phyloP scores from a whole-genome alignment of 1,140 invertebrate genomes.

The Aporrectodea caliginosa region DNA sequence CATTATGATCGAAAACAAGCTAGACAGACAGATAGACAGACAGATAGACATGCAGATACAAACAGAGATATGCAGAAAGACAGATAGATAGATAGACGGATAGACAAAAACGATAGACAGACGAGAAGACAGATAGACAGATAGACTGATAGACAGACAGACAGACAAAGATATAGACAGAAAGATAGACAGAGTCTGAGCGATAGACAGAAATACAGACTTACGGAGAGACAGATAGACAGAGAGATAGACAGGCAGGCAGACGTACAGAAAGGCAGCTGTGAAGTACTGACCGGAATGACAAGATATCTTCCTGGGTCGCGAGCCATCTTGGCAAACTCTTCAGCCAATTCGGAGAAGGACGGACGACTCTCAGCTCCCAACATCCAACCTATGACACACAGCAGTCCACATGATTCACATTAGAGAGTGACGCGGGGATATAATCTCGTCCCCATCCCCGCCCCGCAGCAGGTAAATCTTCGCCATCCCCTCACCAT shows the following conservation, averaged over 20 bases:
- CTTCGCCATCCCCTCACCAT: too few relatives aligned
- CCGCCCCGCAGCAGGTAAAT: too few relatives aligned
- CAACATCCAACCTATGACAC: slow-evolving; percentile 81
- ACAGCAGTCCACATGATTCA: too few relatives aligned
- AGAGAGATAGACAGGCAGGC: slow-evolving; percentile 5
- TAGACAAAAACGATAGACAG: too few relatives aligned
- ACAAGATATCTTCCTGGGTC: slow-evolving; percentile 92
- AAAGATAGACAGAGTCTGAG: slow-evolving; percentile 25
- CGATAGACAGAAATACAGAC: slow-evolving; percentile 13
- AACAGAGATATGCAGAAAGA: too few relatives aligned
- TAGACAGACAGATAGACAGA: too few relatives aligned
- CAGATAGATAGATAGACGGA: too few relatives aligned
- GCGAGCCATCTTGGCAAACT: slow-evolving; percentile 91
- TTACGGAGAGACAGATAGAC: slow-evolving; percentile 18
- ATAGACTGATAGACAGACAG: slow-evolving; percentile 12
- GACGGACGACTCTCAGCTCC: slow-evolving; percentile 88
- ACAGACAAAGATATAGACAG: slow-evolving; percentile 22
- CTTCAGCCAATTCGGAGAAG: slow-evolving; percentile 87
- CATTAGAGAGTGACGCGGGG: too few relatives aligned
- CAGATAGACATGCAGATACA: too few relatives aligned
- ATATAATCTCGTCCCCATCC: too few relatives aligned
- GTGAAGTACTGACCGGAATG: slow-evolving; percentile 64
- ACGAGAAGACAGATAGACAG: too few relatives aligned
- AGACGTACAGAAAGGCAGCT: background rate
- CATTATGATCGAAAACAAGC: too few relatives aligned